Percentiles rank a stretch among this genome's conserved stretches.
Conservation (phyloP, 2,113 vertebrate species). For the Otolemur garnettii region DNA sequence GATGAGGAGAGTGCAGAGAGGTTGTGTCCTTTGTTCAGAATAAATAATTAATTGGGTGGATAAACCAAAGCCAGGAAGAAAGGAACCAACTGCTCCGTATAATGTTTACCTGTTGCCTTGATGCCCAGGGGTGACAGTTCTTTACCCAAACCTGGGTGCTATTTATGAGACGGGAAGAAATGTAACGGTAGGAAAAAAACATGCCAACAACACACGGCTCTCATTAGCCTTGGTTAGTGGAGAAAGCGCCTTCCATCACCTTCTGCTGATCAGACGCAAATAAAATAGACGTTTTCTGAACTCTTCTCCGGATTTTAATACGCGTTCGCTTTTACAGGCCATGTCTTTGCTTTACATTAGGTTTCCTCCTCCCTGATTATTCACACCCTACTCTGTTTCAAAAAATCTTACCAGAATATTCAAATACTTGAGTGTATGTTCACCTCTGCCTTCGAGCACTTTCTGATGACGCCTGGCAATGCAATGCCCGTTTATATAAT, state of each 20-base stretch:
- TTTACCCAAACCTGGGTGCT: slow-evolving; percentile 66
- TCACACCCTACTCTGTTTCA: neutral
- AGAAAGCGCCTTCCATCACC: neutral
- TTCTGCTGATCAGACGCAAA: slow-evolving; percentile 26
- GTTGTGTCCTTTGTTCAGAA: slow-evolving; percentile 71
- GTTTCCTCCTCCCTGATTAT: neutral
- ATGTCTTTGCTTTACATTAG: neutral
- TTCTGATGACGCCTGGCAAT: neutral
- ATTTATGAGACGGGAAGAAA: slow-evolving; percentile 48
- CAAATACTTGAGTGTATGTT: slow-evolving; percentile 25
- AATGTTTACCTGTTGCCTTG: slow-evolving; percentile 71
- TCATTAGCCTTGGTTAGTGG: neutral
- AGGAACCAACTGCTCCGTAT: slow-evolving; percentile 64
- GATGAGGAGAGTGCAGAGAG: slow-evolving; percentile 57
- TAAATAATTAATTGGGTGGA: slow-evolving; percentile 83
- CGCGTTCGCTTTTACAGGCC: neutral
- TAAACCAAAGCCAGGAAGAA: slow-evolving; percentile 77
- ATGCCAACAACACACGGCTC: slow-evolving; percentile 7
- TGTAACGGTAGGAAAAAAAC: slow-evolving; percentile 20
- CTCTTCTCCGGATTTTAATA: neutral
- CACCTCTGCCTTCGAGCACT: slow-evolving; percentile 13
- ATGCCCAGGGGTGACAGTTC: slow-evolving; percentile 20
- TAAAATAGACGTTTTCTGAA: neutral
- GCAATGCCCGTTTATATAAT: neutral
- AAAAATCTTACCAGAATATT: slow-evolving; percentile 41